These are phyloP conservation scores for Aviceda subcristata DNA, from an alignment of 2,113 vertebrate genomes.

Conservation along the genomic window DNA sequence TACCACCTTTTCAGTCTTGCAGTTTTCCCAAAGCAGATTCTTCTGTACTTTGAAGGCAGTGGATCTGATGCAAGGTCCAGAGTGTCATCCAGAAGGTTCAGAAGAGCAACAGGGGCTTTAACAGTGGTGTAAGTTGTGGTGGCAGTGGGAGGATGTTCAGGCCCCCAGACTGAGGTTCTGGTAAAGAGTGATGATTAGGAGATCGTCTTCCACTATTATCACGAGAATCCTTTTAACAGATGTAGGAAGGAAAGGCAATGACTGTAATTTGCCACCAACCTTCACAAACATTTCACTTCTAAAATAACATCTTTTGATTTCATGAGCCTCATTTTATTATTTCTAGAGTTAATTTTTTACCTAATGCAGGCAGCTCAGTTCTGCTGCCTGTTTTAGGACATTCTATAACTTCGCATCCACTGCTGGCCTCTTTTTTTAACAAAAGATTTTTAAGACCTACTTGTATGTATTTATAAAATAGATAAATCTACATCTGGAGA, in stretches of 20 bases:
- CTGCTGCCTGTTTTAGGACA: background rate
- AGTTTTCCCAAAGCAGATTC: background rate
- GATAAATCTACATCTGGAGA: background rate
- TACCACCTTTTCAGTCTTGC: background rate
- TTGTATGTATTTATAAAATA: background rate
- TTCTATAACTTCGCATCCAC: background rate
- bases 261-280: background rate
- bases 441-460: background rate
- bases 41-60: background rate
- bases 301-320: background rate
- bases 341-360: background rate
- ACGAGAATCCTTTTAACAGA: background rate
- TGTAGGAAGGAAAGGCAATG: background rate
- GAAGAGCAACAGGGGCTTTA: background rate
- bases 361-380: background rate
- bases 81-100: background rate
- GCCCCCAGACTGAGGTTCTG: background rate
- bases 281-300: background rate
- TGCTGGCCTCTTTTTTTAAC: background rate
- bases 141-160: background rate
- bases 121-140: rapidly evolving
- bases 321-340: background rate
- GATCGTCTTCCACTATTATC: background rate
- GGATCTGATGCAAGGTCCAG: background rate
- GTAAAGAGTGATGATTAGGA: background rate